phyloP scores from a whole-genome alignment of 2,113 vertebrate genomes.

The Oryzias celebensis region DNA sequence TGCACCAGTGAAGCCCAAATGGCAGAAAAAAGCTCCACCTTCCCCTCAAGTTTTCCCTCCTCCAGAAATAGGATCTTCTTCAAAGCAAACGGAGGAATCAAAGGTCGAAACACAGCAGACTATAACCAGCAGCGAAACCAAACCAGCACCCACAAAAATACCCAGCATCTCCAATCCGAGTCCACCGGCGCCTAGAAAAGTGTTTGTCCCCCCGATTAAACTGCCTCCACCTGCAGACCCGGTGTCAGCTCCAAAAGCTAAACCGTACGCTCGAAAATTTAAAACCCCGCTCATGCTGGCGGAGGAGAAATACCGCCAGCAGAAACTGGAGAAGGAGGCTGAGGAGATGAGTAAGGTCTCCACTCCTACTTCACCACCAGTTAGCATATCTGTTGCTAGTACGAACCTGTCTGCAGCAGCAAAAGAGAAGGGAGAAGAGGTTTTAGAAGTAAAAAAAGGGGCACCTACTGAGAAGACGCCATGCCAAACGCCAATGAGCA shows the following conservation, averaged over 20 bases:
- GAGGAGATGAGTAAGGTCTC: slow-evolving; percentile 68
- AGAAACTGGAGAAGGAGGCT: slow-evolving; percentile 76
- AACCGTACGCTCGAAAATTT: slow-evolving; percentile 83
- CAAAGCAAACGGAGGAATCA: slow-evolving; percentile 18
- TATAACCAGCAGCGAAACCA: slow-evolving; percentile 40
- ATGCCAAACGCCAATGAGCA: slow-evolving; percentile 64
- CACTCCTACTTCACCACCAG: slow-evolving; percentile 62
- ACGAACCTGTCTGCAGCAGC: slow-evolving; percentile 22
- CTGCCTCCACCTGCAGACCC: slow-evolving; percentile 76
- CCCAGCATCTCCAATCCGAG: slow-evolving; percentile 49
- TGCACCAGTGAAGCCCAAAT: slow-evolving; percentile 64
- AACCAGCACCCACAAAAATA: slow-evolving; percentile 41
- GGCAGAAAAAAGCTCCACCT: slow-evolving; percentile 71
- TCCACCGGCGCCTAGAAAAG: slow-evolving; percentile 63
- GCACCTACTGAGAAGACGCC: slow-evolving; percentile 42
- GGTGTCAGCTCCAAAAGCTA: slow-evolving; percentile 60
- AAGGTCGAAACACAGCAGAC: slow-evolving; percentile 44
- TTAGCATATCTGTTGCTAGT: slow-evolving; percentile 9
- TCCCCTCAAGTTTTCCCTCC: slow-evolving; percentile 45
- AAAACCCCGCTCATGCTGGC: slow-evolving; percentile 94
- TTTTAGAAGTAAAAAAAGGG: slow-evolving; percentile 27
- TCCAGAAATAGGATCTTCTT: slow-evolving; percentile 20
- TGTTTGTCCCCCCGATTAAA: slow-evolving; percentile 73
- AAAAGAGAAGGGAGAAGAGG: slow-evolving; percentile 34
- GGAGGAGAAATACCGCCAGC: slow-evolving; percentile 85